These are phyloP conservation scores for Drosophila kepulauana DNA, from an alignment of 1,140 invertebrate species.

Conservation along the genomic window DNA sequence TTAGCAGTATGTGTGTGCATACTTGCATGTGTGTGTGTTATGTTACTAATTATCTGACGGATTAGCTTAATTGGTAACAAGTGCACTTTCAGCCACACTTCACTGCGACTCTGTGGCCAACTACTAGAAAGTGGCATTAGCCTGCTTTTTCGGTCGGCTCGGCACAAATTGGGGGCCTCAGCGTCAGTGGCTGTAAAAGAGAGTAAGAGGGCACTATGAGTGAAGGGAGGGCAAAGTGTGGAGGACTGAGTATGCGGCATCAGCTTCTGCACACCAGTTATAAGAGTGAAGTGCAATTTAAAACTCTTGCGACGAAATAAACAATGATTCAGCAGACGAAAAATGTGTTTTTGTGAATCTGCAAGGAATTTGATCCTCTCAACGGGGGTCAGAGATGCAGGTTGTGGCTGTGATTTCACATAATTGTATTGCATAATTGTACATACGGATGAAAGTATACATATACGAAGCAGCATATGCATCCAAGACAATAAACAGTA, in stretches of 20 bases:
- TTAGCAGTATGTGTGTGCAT: constrained; percentile 31
- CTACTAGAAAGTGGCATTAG: constrained; percentile 80
- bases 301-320: constrained; percentile 74
- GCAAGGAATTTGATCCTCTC: too few relatives aligned
- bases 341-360: too few relatives aligned
- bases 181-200: constrained; percentile 10
- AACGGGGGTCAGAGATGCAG: too few relatives aligned
- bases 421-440: too few relatives aligned
- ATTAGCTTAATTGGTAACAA: constrained; percentile 83
- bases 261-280: constrained; percentile 47
- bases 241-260: constrained; percentile 8
- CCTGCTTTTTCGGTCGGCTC: constrained; percentile 66
- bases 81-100: constrained; percentile 81
- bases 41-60: constrained; percentile 83
- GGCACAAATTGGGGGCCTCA: constrained; percentile 48
- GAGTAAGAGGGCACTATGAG: too few relatives aligned
- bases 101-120: constrained; percentile 77
- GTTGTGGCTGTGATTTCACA: too few relatives aligned
- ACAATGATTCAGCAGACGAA: constrained; percentile 21
- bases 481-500: too few relatives aligned
- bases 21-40: constrained; percentile 69
- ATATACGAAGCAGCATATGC: too few relatives aligned
- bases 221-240: background rate
- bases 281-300: constrained; percentile 74
- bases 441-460: too few relatives aligned